A percentile compares a stretch with the other conserved stretches of the same genome.
Conservation (phyloP, 1,140 invertebrate species). For the Drosophila serrata region DNA sequence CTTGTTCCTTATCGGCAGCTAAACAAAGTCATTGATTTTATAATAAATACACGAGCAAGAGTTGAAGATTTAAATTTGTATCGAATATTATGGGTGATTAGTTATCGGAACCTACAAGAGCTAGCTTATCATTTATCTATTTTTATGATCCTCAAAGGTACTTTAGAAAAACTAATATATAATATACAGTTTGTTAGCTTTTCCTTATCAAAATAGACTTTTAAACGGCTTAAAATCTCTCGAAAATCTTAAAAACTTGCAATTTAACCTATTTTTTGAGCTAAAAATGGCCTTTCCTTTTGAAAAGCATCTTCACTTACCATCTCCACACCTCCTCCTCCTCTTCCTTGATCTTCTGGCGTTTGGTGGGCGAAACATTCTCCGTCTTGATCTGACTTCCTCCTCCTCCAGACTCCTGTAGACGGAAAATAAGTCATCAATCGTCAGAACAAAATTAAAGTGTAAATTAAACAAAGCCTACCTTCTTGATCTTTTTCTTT, state of each 20-base stretch:
- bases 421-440: not conserved
- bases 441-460: not conserved
- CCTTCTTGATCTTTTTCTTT: slow-evolving; percentile 86
- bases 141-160: not conserved
- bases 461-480: not conserved
- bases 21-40: slow-evolving; percentile 2
- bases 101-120: not conserved
- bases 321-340: slow-evolving; percentile 97
- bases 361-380: slow-evolving; percentile 86
- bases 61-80: not conserved
- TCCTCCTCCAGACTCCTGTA: slow-evolving; percentile 39
- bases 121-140: no score
- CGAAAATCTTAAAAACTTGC: not conserved
- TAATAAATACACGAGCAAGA: not conserved
- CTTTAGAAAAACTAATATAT: no score
- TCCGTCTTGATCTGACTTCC: slow-evolving; percentile 52
- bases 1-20: not conserved
- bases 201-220: not conserved
- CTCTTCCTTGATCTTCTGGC: slow-evolving; percentile 92
- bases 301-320: slow-evolving; percentile 86
- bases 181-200: no score
- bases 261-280: not conserved
- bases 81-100: no score
- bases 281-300: no score
- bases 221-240: not conserved